Base-by-base conservation (phyloP, 2,113 vertebrate genomes). In the Campylomormyrus tamandua region DNA sequence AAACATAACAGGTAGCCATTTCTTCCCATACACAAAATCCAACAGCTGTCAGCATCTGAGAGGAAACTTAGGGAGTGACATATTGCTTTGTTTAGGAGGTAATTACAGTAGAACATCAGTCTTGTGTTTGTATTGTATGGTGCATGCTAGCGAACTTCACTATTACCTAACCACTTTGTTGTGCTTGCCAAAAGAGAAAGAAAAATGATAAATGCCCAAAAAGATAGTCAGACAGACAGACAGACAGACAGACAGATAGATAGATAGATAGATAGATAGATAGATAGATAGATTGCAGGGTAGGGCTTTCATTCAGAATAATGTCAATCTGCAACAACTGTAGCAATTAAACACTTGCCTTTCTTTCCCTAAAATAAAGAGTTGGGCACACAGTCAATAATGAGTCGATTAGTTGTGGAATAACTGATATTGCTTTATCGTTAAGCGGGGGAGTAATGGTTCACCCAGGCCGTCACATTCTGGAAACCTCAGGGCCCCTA, bases 341-440 rank as follows among this genome's bases (percentile, higher is more conserved):
- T 8, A 52, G 84, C 84, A 27, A 87, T 87, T 87, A 50, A 87
- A 52, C 17, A 15, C 84, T 87, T 48, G 45, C 39, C 19, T 13
- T 87, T 50, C 49, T 50, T 87, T 52, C 10, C 27, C 24, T 17
- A 24, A 46, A 87, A 87, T 21, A 50, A n/a, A 52, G 46, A 46
- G 45, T 84, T 48, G 83, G 39, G 19, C 45, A 21, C 7, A 48
- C 83, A 48, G 42, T 84, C 83, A 48, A n/a, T 84, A 48, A 48
- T 84, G 21, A 84, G 45, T n/a, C 21, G n/a, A 84, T 84, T 84
- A 84, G 45, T 83, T 83, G 42, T 84, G 39, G 83, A 84, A n/a
- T 84, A 84, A 84, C 42, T 48, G 17, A 48, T 46, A 48, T 3
- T 19, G 77, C 35, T 83, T 45, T 83, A 39, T 19, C 11, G 17